Conservation (phyloP, 2,113 vertebrate genomes). For the Cariama cristata region DNA sequence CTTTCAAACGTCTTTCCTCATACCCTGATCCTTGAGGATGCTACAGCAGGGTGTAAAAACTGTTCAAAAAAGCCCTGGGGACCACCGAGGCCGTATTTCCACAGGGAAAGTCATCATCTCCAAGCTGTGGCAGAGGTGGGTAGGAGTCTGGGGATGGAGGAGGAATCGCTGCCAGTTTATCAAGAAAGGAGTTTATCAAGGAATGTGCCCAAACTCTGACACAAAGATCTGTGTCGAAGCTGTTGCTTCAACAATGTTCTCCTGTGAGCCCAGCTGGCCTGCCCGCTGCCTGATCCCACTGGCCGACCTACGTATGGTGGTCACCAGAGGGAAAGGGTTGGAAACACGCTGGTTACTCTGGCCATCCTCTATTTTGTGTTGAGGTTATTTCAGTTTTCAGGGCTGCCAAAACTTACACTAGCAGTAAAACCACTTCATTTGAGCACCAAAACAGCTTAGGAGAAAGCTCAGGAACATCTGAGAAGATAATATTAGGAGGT, state of each 20-base stretch:
- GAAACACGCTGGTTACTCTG: neutral
- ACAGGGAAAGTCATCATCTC: neutral
- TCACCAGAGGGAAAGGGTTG: neutral
- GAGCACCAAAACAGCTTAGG: neutral
- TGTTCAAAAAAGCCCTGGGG: neutral
- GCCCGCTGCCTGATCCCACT: neutral
- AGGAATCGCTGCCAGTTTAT: neutral
- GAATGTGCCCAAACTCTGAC: neutral
- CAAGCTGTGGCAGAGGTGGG: neutral
- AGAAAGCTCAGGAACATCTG: neutral
- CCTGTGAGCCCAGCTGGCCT: neutral
- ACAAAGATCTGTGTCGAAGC: neutral
- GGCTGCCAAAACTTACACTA: neutral
- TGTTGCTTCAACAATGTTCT: neutral
- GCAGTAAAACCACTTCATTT: neutral
- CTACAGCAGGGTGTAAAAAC: neutral
- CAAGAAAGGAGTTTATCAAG: neutral
- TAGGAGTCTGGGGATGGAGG: neutral
- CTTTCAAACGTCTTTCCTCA: neutral
- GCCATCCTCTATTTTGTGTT: neutral
- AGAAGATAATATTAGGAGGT: neutral
- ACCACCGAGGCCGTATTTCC: neutral
- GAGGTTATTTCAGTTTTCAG: neutral
- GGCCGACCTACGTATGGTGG: accelerated
- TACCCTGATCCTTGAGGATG: neutral